These are phyloP conservation scores for Cantharis rufa DNA, from an alignment of 2,888 invertebrate genomes.

Conservation along the genomic window DNA sequence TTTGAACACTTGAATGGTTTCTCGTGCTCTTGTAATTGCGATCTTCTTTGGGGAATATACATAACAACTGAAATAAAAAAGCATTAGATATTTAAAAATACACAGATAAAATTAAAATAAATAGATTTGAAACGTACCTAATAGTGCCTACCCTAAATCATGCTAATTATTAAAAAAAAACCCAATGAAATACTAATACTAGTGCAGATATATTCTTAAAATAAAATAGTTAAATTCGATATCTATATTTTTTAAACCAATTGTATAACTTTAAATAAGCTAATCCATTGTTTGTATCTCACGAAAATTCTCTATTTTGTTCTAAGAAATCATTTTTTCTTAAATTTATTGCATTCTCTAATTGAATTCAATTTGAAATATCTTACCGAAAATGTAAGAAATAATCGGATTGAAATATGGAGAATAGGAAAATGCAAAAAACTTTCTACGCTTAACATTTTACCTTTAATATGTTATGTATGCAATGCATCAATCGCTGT, in stretches of 20 bases:
- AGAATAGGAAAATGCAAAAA: no score
- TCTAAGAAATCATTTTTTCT: neutral
- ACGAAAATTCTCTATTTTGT: neutral
- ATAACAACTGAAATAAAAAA: conserved; percentile 5
- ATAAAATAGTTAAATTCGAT: neutral
- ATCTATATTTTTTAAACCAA: neutral
- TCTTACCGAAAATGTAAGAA: neutral
- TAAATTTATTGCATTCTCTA: neutral
- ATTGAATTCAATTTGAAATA: neutral
- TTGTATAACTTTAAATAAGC: neutral
- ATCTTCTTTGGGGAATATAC: neutral
- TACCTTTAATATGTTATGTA: no score
- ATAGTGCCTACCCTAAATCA: neutral
- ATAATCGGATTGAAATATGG: no score
- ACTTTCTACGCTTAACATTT: no score
- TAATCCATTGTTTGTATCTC: neutral
- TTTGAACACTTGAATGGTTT: conserved; percentile 34
- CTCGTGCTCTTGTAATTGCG: neutral
- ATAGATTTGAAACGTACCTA: neutral
- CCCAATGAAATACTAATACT: neutral
- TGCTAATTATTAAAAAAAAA: neutral
- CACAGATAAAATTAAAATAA: neutral
- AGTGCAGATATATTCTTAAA: neutral
- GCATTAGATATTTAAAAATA: neutral
- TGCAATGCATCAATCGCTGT: no score